phyloP scores from a whole-genome alignment of 1,140 invertebrate genomes.

The Geopemphigus sp. region DNA sequence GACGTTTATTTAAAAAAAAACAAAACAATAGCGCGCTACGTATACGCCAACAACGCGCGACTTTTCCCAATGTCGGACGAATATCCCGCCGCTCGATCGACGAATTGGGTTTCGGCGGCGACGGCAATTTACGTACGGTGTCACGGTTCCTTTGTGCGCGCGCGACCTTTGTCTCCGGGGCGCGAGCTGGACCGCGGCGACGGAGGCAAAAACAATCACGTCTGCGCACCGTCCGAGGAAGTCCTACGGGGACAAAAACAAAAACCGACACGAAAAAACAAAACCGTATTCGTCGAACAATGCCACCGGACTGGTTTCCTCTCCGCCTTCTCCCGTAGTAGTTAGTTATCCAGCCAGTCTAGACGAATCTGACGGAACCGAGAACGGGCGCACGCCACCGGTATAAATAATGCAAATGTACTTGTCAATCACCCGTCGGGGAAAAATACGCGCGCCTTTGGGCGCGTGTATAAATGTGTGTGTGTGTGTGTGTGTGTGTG shows the following conservation, averaged over 20 bases:
- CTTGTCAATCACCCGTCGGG: conserved; percentile 43
- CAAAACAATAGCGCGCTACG: too few species aligned
- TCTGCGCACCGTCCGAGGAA: conserved; percentile 1
- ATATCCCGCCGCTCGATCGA: too few species aligned
- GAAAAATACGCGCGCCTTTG: background rate
- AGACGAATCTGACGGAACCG: conserved; percentile 23
- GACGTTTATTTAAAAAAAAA: too few species aligned
- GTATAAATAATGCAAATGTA: conserved; percentile 43
- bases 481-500: too few species aligned
- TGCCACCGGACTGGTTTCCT: conserved; percentile 40
- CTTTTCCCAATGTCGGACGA: too few species aligned
- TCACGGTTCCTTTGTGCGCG: conserved; percentile 28
- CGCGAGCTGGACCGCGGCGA: conserved; percentile 42
- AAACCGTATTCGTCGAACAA: conserved; percentile 13
- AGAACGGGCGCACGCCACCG: background rate
- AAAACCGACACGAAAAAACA: too few species aligned
- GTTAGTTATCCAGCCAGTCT: background rate
- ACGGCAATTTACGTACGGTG: conserved; percentile 42
- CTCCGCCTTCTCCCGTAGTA: conserved; percentile 8
- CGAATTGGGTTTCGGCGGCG: too few species aligned
- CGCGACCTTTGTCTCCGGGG: conserved; percentile 14
- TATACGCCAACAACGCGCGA: too few species aligned
- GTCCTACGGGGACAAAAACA: too few species aligned
- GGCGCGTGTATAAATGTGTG: too few species aligned
- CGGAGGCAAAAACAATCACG: background rate